Evolutionary conservation across 2,888 invertebrate species (phyloP), one percentile per base, ranked within the genome.

Genomic region (Sphecodes monilicornis): DNA sequence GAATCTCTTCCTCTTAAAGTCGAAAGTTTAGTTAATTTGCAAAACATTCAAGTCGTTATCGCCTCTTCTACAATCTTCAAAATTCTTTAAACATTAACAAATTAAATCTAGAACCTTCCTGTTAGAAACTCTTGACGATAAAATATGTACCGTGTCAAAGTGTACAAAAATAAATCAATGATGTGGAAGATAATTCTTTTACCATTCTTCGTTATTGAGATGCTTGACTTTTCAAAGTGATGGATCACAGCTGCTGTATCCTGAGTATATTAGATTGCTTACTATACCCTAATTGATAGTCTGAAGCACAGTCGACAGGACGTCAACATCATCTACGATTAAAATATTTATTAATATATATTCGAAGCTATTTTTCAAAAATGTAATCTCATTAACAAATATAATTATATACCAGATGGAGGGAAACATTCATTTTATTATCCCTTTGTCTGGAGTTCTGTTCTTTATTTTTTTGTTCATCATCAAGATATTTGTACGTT

Each of bases 151-250:
- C 54, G n/a, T n/a, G 54, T n/a, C 54, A 54, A 54, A 54, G 11
- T 11, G 54, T n/a, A n/a, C 11, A 54, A 3, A 54, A 54, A n/a
- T 11, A 11, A 54, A 11, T 54, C 54, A n/a, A 54, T 11, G n/a
- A n/a, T n/a, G 54, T n/a, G 54, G 11, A n/a, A 54, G n/a, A 54
- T 54, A n/a, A 54, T 54, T n/a, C 54, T n/a, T 54, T 11, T 11
- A n/a, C 54, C n/a, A 54, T n/a, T 0, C 10, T 11, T 54, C 54
- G n/a, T n/a, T n/a, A 54, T 54, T 54, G 54, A 11, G 11, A 54
- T n/a, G 54, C n/a, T 54, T 54, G n/a, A 54, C 54, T 54, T 54
- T 54, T 54, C 11, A 54, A 54, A 54, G 54, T 54, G n/a, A 54
- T 54, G 54, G 54, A 54, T 54, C 54, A n/a, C 54, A n/a, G 54